Base-by-base conservation (phyloP, 2,888 invertebrate genomes). In the Caprella mutica region DNA sequence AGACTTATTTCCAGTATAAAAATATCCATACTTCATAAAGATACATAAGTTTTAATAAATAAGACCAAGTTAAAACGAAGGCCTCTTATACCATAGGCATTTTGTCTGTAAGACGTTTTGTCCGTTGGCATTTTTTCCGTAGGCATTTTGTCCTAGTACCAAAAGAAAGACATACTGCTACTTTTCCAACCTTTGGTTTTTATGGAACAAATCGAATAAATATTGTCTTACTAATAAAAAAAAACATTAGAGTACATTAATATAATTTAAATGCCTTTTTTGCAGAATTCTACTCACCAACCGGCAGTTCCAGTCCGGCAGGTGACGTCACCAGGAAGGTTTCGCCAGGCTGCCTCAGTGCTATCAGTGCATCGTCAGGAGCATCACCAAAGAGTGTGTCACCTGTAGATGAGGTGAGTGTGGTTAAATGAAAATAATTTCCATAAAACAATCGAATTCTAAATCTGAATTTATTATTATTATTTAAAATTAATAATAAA, bases 311-410 rank as follows among this genome's bases (percentile, higher is more conserved):
- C 21, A 30, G 3, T 3, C 17, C 30, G 26, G 26, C 9, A 6
- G 24, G 21, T 29, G 29, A 48, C 30, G 30, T 6, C 19, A n/a
- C 5, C 30, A 30, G 48, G 29, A 29, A 30, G 48, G 24, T 23
- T 21, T 33, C 35, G 8, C 35, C 35, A 33, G 9, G 35, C 9
- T 12, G 12, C 35, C 8, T 12, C 35, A n/a, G n/a, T n/a, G n/a
- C n/a, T n/a, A n/a, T n/a, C n/a, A n/a, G n/a, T n/a, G n/a, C n/a
- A n/a, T n/a, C n/a, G n/a, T n/a, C n/a, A n/a, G 12, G n/a, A n/a
- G n/a, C n/a, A n/a, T n/a, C 56, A 12, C 56, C 56, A n/a, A 56
- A 56, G 21, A 30, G 38, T 2, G 50, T 56, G 12, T 50, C 56
- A 3, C 56, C 56, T n/a, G 24, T 38, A 12, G 56, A 56, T 9